Evolutionary conservation across 2,797 vertebrate species (phyloP), one percentile per base, ranked within the genome.

Genomic region (Acanthornis magna): DNA sequence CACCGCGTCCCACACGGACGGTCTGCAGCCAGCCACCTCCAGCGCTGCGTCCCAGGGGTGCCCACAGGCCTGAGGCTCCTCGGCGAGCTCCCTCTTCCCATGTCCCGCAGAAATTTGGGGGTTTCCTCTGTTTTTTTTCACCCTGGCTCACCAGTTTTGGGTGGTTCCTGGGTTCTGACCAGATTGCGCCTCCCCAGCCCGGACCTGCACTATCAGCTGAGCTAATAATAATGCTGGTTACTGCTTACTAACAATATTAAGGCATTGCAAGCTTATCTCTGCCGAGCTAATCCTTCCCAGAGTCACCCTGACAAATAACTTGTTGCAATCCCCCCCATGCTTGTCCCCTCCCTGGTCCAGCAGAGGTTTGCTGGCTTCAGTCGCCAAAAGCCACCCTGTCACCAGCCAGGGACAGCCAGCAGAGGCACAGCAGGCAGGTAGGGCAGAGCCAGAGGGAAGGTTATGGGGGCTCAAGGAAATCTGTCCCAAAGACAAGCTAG

Each of bases 221-320:
- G 96, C 94, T 97, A 97, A 97, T 95, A 96, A 97, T 97, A 97
- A 95, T 74, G 85, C 79, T 57, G 7, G 75, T 73, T 95, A 67
- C 94, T 92, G 88, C 96, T 97, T 92, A 91, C 96, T 96, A 90
- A 94, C 57, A 70, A 93, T 36, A 51, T 77, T 77, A 96, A 83
- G 61, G 82, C 88, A 58, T 19, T 51, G 88, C 88, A 84, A 78
- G 96, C 95, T 97, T 96, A 96, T 97, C 95, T 92, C 88, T 83
- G 77, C 57, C 82, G 7, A 91, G 88, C 66, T 96, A 95, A 95
- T 97, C 96, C 96, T 95, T 92, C 81, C 93, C 94, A 95, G 63
- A 95, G 91, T 89, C 85, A 94, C 83, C 85, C 94, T 34, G 65
- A 93, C 72, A 95, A 89, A 84, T 75, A 93, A 95, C 73, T 94